A percentile compares a stretch with the other conserved stretches of the same genome.
phyloP scores from a whole-genome alignment of 37 sponge, comb jelly and placozoan species.

The Beroe ovata region DNA sequence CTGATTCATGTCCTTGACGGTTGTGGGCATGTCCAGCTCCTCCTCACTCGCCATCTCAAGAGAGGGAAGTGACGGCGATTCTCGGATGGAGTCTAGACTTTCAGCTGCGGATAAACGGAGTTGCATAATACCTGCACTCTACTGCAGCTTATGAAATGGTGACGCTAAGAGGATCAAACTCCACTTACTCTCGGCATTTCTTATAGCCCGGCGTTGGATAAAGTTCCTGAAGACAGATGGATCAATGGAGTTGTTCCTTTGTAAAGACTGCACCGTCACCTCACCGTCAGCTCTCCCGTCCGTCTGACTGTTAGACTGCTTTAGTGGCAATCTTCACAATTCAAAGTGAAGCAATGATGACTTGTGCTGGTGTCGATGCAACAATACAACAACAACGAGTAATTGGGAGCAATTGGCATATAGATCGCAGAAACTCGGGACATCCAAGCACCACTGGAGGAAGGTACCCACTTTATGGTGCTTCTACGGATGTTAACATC shows the following conservation, averaged over 20 bases:
- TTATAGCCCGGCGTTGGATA: not conserved
- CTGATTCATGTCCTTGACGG: conserved; percentile 6
- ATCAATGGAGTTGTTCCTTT: conserved; percentile 16
- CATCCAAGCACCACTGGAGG: too few species aligned
- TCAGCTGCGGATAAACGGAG: not conserved
- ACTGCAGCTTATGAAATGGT: not conserved
- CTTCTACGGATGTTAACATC: not conserved
- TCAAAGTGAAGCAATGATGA: too few species aligned
- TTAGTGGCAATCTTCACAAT: too few species aligned
- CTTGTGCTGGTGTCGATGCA: too few species aligned
- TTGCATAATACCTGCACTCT: not conserved
- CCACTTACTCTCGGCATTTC: not conserved
- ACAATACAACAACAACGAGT: too few species aligned
- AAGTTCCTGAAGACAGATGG: not conserved
- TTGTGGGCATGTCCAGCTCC: not conserved
- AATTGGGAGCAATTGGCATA: too few species aligned
- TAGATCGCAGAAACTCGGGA: too few species aligned
- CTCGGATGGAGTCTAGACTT: conserved; percentile 32
- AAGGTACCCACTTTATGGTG: too few species aligned
- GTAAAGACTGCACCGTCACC: not conserved
- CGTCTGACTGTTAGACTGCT: too few species aligned
- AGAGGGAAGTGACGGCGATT: not conserved
- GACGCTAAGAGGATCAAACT: not conserved
- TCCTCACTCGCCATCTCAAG: not conserved
- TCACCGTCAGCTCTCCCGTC: too few species aligned